Base-by-base conservation (phyloP, 1,140 invertebrate species). In the Hylaeus volcanicus region DNA sequence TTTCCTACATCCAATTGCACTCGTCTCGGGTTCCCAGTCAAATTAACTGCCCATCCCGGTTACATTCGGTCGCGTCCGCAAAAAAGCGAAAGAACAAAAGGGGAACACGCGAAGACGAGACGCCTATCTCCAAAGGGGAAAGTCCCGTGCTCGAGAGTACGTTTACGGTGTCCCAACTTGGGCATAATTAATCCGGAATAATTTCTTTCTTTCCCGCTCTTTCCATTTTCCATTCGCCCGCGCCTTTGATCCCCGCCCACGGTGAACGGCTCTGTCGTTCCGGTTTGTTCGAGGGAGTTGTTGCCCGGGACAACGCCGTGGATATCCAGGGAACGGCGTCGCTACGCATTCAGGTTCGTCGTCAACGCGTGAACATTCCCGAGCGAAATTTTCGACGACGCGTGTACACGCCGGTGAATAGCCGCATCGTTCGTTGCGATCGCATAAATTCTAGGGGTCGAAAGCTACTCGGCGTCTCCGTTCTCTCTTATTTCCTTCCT, bases 161-260 rank as follows among this genome's bases (percentile, higher is more conserved):
- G 71, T 66, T 74, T 64, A 68, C 72, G 64, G 53, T 68, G 64
- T 74, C 64, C 45, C 63, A 73, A 48, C 48, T 72, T 15, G 76
- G 45, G 76, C 81, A 82, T 82, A 82, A 82, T 82, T 82, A 82
- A 79, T 82, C 70, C 64, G 48, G 76, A 68, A 82, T 82, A 73
- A 79, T 79, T 82, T 82, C 56, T 74, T 79, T 73, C 43, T 63
- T 37, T 72, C 8, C 60, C 60, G 2, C 41, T 26, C 60, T 61
- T 63, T 15, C 72, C 45, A 55, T 66, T 71, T 79, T 64, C 45
- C 61, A 66, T 63, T 37, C 15, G 14, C 45, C 9, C 37, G 8
- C 12, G 12, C 69, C 70, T 82, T 82, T 79, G 81, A 79, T 79
- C 63, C 63, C 12, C 26, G 26, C 26, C 14, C 79, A 56, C 55